Base-by-base conservation (phyloP, 1,140 invertebrate species). In the Drosophila punjabiensis region DNA sequence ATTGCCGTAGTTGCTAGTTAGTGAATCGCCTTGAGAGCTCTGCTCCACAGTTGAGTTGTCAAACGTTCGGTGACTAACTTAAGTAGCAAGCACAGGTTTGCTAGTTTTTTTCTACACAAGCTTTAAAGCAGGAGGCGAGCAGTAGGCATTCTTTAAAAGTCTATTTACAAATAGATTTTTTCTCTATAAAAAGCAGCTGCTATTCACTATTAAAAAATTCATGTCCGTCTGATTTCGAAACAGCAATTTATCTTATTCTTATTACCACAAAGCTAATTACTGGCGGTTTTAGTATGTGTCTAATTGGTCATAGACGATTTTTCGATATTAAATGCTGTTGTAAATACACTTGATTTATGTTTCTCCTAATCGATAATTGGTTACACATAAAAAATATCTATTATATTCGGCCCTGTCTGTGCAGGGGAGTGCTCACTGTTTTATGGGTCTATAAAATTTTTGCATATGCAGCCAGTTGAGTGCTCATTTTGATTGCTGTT, bases 1-100 rank as follows among this genome's bases (percentile, higher is more conserved):
- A 61, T 71, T 74, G 76, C 39, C 71, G 66, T 39, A 78, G 64
- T 33, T 65, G 75, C 59, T 64, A 65, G 61, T 77, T 70, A 80
- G 58, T 76, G 65, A 69, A 76, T 74, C 48, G 82, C 85, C 85
- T 89, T 89, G 85, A 90, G 55, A 65, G 56, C 81, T 58, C 63
- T 70, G 70, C 81, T 68, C 75, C 79, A 82, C 85, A 85, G 86
- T 82, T 90, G 86, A 85, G 74, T 89, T 90, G 85, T 82, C 85
- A 90, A 89, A 85, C 76, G 86, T 70, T 87, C 84, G 67, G 67
- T 59, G 61, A 77, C 76, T 79, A 79, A 79, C 24, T 71, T 79
- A 77, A 77, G 74, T 68, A 79, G 65, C 56, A 71, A 79, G 76
- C 76, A 64, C 76, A 43, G 56, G 66, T 61, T 77, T 35, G 10